Evolutionary conservation across 1,140 invertebrate species (phyloP), one percentile per base, ranked within the genome.

Genomic region (Brachionus angularis): DNA sequence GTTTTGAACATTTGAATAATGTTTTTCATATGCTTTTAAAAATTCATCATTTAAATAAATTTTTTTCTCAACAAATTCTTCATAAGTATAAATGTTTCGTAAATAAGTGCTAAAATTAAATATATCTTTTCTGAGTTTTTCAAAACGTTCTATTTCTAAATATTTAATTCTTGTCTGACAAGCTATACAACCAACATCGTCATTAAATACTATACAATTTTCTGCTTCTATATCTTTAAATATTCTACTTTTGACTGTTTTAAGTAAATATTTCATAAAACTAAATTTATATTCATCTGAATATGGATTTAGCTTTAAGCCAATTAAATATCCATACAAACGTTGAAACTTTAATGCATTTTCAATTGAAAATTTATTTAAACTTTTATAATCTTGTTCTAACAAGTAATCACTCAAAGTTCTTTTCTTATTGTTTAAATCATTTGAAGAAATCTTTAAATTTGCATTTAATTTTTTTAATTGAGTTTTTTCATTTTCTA

Each of bases 151-250:
- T 27, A 50, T 49, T 47, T 67, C 62, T 16, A 67, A 21, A 18
- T 46, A 67, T 23, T 50, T 67, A 16, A 67, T 67, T 12, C 62
- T 29, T 3, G 62, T 67, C 36, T 67, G 62, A 16, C 62, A 67
- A 4, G 62, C 62, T 21, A n/a, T 47, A 27, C 62, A 67, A 18
- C 62, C 62, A 8, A 47, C 21, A 18, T 67, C 62, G 31, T 67
- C 62, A 29, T 67, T 67, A 27, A 67, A 67, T 27, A 67, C 62
- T 10, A 67, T 67, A 33, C 62, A 67, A 23, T 67, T 67, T 25
- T 67, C 62, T 8, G 62, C 62, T 33, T 67, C 62, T n/a, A 67
- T 33, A 42, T 67, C 62, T n/a, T 33, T 46, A 33, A 67, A 67
- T 25, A 67, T 27, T 7, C 47, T 29, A 33, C 62, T 67, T 27